phyloP scores from a whole-genome alignment of 1,140 invertebrate species.

The Meteorus sp. region DNA sequence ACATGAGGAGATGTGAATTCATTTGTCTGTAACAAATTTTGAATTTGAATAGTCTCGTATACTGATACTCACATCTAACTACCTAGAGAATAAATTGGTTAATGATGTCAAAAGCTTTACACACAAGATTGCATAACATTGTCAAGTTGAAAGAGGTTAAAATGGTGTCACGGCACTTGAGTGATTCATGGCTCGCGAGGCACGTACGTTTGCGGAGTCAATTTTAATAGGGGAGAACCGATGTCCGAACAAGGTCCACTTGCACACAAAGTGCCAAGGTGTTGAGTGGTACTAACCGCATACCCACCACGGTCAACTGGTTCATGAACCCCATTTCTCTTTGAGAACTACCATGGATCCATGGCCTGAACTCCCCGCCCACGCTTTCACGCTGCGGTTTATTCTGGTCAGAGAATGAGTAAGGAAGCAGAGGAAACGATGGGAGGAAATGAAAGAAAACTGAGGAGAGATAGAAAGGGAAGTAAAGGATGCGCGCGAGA shows the following conservation, averaged over 20 bases:
- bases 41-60: too few relatives aligned
- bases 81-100: too few relatives aligned
- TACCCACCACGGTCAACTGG: not conserved
- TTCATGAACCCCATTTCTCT: not conserved
- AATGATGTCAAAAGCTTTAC: too few relatives aligned
- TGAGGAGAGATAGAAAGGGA: not conserved
- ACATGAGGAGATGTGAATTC: too few relatives aligned
- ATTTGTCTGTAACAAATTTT: too few relatives aligned
- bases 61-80: too few relatives aligned
- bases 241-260: slow-evolving; percentile 1
- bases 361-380: not conserved
- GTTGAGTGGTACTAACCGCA: slow-evolving; percentile 6
- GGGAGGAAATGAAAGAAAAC: not conserved
- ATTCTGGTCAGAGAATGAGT: not conserved
- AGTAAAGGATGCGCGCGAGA: too few relatives aligned
- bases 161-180: not conserved
- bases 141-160: too few relatives aligned
- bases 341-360: not conserved
- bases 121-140: too few relatives aligned
- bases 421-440: not conserved
- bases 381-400: not conserved
- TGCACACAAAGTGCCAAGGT: not conserved
- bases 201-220: not conserved
- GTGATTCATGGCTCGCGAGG: not conserved
- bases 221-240: not conserved